phyloP scores from a whole-genome alignment of 2,888 invertebrate genomes.

The Tipula helvola region DNA sequence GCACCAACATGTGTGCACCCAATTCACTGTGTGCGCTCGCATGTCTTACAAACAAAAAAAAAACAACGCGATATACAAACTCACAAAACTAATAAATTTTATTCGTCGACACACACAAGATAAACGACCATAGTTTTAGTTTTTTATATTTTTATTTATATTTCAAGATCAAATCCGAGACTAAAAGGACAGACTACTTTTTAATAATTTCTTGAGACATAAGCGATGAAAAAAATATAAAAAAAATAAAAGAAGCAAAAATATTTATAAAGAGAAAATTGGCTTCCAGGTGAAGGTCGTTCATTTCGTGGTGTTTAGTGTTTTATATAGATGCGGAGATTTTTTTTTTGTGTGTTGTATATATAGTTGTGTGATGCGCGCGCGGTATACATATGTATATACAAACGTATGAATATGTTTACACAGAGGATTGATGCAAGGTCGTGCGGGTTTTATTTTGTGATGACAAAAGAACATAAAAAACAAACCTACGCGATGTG shows the following conservation, averaged over 20 bases:
- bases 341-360: background rate
- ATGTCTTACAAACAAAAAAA: background rate
- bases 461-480: background rate
- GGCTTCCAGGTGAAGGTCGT: constrained; percentile 10
- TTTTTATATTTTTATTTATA: background rate
- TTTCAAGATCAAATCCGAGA: constrained; percentile 6
- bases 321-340: background rate
- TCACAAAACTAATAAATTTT: constrained; percentile 1
- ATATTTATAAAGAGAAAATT: constrained; percentile 5
- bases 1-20: background rate
- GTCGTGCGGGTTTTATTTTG: background rate
- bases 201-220: background rate
- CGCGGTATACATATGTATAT: background rate
- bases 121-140: background rate
- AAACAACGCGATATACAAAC: background rate
- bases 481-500: background rate
- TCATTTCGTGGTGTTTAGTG: background rate
- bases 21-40: background rate
- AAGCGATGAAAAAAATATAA: background rate
- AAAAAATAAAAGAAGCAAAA: background rate
- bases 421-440: background rate
- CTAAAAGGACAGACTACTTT: constrained; percentile 9
- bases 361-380: background rate
- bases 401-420: background rate
- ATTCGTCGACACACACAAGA: background rate